phyloP scores from a whole-genome alignment of 2,888 invertebrate species.

The Spodoptera littoralis region DNA sequence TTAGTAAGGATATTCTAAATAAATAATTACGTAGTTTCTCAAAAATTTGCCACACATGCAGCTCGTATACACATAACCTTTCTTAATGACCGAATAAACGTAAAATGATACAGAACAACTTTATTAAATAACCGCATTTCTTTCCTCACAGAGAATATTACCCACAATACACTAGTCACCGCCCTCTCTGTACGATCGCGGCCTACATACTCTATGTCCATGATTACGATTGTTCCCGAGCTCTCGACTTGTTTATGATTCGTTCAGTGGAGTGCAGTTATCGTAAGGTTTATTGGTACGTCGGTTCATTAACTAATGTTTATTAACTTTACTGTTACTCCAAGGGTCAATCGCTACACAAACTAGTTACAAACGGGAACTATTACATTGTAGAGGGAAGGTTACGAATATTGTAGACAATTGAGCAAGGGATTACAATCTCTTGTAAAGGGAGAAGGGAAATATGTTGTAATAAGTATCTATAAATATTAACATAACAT shows the following conservation, averaged over 20 bases:
- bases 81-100: too few species aligned
- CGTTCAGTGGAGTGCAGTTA: conserved; percentile 75
- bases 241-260: conserved; percentile 73
- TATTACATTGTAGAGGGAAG: neutral
- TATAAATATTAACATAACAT: too few species aligned
- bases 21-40: too few species aligned
- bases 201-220: conserved; percentile 57
- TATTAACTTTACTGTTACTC: conserved; percentile 59
- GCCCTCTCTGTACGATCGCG: too few species aligned
- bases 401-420: conserved; percentile 8
- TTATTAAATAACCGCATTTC: too few species aligned
- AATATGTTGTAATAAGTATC: neutral
- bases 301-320: conserved; percentile 48
- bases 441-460: neutral
- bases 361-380: conserved; percentile 5
- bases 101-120: too few species aligned
- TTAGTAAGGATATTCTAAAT: too few species aligned
- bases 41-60: too few species aligned
- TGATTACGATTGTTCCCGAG: conserved; percentile 63
- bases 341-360: conserved; percentile 29
- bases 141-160: too few species aligned
- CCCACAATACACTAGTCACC: too few species aligned
- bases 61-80: too few species aligned
- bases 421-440: conserved; percentile 6
- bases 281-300: conserved; percentile 61